Base-by-base conservation (phyloP, 2,888 invertebrate species). In the Ommatoiulus sabulosus region DNA sequence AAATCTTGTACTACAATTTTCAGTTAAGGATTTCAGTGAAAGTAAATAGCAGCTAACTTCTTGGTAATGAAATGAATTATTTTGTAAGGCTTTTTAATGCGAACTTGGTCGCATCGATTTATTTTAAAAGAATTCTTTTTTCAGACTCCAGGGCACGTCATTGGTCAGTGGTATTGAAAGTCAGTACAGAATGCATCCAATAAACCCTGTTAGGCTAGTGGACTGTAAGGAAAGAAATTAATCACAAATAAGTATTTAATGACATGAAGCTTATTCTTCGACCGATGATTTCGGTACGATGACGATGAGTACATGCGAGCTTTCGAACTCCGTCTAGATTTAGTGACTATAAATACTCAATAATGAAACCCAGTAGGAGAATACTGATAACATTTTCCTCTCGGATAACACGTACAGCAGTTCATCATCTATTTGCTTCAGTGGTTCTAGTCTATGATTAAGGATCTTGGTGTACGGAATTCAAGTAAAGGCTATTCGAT, bases 311-410 rank as follows among this genome's bases (percentile, higher is more conserved):
- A 12, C 80, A 80, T 35, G 15, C 35, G 80, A 35, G 80, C 80
- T 35, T 35, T 80, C 80, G 35, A 12, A 80, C 80, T 80, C 80
- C 35, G 3, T 24, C 35, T 35, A 43, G 80, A 80, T 80, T 80
- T 80, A 35, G 35, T 35, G 80, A 15, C 15, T 80, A 80, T 80
- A 43, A 80, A 80, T 43, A 80, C 52, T 35, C 80, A 35, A 80
- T 80, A 80, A 80, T 80, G 80, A 35, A 80, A 80, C 35, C 80
- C 35, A 80, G 35, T 7, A 43, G 72, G 72, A 24, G 80, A 80
- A 80, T 35, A 35, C 80, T 80, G 80, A 80, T 80, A 80, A 80
- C 80, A 80, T 80, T 80, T 80, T 80, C 72, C 6, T 72, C 72
- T 72, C 24, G 72, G 72, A 7, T 72, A 72, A 72, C 72, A 24